These are phyloP conservation scores for Carapus acus DNA, from an alignment of 2,797 vertebrate species.

Conservation along the genomic window DNA sequence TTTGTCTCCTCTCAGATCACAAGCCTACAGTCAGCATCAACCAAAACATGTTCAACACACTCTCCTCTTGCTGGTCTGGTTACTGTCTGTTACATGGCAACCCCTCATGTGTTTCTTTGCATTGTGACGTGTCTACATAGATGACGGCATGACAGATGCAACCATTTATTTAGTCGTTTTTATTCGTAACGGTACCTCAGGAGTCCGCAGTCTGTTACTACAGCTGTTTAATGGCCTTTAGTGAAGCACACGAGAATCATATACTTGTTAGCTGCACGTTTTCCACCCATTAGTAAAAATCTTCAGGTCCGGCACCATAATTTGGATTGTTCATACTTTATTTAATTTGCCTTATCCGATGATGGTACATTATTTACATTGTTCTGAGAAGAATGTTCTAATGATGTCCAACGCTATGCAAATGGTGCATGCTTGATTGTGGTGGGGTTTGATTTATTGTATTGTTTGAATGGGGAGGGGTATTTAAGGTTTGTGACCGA, in stretches of 20 bases:
- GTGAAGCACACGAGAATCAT: conserved; percentile 27
- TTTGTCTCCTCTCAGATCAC: too few relatives aligned
- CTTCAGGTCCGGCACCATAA: conserved; percentile 15
- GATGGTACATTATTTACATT: conserved; percentile 47
- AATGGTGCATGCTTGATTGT: conserved; percentile 36
- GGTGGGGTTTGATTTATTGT: conserved; percentile 42
- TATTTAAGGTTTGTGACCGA: conserved; percentile 62
- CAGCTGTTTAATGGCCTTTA: conserved; percentile 15
- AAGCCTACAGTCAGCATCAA: neutral
- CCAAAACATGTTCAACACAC: conserved; percentile 6
- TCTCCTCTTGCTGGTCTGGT: neutral
- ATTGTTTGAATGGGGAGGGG: conserved; percentile 55
- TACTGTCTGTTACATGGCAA: conserved; percentile 21
- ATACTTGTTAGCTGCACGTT: conserved; percentile 16
- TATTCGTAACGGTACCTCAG: conserved; percentile 51
- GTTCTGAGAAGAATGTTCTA: conserved; percentile 33
- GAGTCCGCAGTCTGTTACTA: conserved; percentile 15
- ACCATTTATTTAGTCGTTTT: conserved; percentile 6
- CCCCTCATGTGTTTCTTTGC: conserved; percentile 3
- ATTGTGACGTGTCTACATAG: conserved; percentile 12
- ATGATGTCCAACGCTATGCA: conserved; percentile 59
- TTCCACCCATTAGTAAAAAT: conserved; percentile 8
- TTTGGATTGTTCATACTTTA: conserved; percentile 17
- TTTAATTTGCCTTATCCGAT: conserved; percentile 56
- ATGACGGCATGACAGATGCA: conserved; percentile 4